Conservation (phyloP, 2,888 invertebrate species). For the Andrena haemorrhoa region DNA sequence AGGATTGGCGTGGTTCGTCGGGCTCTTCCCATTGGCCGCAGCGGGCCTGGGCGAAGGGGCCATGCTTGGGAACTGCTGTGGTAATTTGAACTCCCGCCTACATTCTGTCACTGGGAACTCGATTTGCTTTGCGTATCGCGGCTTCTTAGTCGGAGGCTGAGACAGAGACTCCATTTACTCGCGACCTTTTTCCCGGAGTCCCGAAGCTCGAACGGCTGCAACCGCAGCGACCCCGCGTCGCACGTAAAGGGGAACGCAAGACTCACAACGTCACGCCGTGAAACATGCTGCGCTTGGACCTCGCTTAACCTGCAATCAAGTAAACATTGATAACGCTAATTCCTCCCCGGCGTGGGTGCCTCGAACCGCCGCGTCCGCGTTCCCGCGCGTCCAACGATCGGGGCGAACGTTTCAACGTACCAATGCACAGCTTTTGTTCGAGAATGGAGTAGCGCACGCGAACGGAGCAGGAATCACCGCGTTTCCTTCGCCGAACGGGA, state of each 20-base stretch:
- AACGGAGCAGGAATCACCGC: slow-evolving; percentile 37
- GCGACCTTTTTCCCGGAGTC: not conserved
- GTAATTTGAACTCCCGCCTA: slow-evolving; percentile 74
- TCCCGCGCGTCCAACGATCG: not conserved
- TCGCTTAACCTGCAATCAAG: slow-evolving; percentile 29
- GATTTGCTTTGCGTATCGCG: not conserved
- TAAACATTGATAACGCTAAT: not conserved
- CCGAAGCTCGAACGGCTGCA: not conserved
- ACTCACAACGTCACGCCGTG: not conserved
- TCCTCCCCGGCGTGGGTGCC: not conserved
- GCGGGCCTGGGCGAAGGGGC: slow-evolving; percentile 9
- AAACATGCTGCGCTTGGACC: slow-evolving; percentile 29
- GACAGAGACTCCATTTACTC: slow-evolving; percentile 46
- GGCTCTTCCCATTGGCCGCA: slow-evolving; percentile 3
- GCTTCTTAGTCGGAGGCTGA: not conserved
- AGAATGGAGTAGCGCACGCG: not conserved
- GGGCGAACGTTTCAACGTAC: not conserved
- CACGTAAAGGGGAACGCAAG: not conserved
- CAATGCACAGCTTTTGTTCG: not conserved
- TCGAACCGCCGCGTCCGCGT: not conserved
- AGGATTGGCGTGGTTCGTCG: not conserved
- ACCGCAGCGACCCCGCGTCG: not conserved
- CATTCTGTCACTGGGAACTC: slow-evolving; percentile 22
- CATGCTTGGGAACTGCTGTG: slow-evolving; percentile 75
- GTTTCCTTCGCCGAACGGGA: slow-evolving; percentile 56